phyloP scores from a whole-genome alignment of 2,797 vertebrate species.

The Phrynocephalus forsythii region DNA sequence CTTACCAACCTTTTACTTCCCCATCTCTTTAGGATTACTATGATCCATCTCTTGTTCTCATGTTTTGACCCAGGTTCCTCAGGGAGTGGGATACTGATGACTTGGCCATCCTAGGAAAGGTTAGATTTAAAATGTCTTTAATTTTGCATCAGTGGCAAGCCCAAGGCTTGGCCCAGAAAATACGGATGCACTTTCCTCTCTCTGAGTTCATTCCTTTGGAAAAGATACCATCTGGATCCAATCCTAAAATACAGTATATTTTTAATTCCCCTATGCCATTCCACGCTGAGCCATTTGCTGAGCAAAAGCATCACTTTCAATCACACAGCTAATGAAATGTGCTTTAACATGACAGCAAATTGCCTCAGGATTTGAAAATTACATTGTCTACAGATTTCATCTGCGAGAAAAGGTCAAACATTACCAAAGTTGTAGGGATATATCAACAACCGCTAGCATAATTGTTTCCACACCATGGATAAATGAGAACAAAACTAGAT shows the following conservation, averaged over 20 bases:
- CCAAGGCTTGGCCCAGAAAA: constrained; percentile 10
- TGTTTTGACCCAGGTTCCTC: too few species aligned
- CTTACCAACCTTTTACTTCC: too few species aligned
- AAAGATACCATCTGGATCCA: constrained; percentile 55
- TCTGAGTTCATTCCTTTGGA: constrained; percentile 44
- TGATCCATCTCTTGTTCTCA: too few species aligned
- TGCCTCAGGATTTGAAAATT: constrained; percentile 60
- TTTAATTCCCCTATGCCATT: constrained; percentile 6
- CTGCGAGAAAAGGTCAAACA: constrained; percentile 55
- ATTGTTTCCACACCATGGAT: constrained; percentile 24
- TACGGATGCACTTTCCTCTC: neutral
- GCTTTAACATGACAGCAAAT: constrained; percentile 61
- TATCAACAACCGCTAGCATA: constrained; percentile 35
- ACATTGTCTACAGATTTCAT: constrained; percentile 61
- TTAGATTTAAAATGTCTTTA: neutral
- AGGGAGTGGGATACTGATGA: too few species aligned
- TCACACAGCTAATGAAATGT: constrained; percentile 61
- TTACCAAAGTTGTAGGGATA: constrained; percentile 25
- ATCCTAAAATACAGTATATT: constrained; percentile 21
- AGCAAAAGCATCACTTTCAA: constrained; percentile 55
- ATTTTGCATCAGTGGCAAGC: constrained; percentile 25
- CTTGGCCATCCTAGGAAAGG: neutral
- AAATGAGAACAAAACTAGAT: constrained; percentile 22
- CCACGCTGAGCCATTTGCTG: constrained; percentile 42
- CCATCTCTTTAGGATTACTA: too few species aligned